Conservation (phyloP, 2,888 invertebrate genomes). For the Orthonevra nobilis region DNA sequence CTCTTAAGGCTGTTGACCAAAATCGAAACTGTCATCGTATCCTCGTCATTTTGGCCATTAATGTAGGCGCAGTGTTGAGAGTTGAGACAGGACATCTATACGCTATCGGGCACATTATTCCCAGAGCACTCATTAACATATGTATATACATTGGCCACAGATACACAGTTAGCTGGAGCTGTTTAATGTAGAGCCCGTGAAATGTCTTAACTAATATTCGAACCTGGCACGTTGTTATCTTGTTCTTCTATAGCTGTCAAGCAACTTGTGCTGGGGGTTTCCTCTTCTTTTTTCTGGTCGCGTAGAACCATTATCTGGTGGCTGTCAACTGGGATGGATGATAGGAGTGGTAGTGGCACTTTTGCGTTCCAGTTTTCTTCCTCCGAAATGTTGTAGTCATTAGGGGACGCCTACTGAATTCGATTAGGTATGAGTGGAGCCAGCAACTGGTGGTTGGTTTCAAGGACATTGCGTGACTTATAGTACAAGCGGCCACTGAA, state of each 20-base stretch:
- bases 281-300: constrained; percentile 1
- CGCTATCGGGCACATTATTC: constrained; percentile 27
- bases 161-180: neutral
- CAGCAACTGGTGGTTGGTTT: constrained; percentile 3
- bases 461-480: constrained; percentile 61
- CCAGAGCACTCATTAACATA: constrained; percentile 57
- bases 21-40: constrained; percentile 48
- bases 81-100: neutral
- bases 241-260: too few relatives aligned
- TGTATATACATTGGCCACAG: too few relatives aligned
- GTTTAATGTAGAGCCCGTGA: neutral
- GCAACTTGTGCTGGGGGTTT: constrained; percentile 23
- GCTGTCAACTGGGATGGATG: constrained; percentile 49
- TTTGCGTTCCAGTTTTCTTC: constrained; percentile 32
- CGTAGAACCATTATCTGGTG: constrained; percentile 33
- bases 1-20: neutral
- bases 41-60: constrained; percentile 59
- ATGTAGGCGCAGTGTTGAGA: constrained; percentile 31
- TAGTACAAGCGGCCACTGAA: constrained; percentile 1
- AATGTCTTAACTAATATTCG: constrained; percentile 45
- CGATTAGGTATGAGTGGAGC: constrained; percentile 18
- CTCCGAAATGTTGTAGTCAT: constrained; percentile 34
- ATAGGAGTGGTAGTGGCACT: constrained; percentile 27
- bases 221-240: constrained; percentile 35
- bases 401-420: constrained; percentile 60